Base-by-base conservation (phyloP, 2,797 vertebrate species). In the Helostoma temminkii region DNA sequence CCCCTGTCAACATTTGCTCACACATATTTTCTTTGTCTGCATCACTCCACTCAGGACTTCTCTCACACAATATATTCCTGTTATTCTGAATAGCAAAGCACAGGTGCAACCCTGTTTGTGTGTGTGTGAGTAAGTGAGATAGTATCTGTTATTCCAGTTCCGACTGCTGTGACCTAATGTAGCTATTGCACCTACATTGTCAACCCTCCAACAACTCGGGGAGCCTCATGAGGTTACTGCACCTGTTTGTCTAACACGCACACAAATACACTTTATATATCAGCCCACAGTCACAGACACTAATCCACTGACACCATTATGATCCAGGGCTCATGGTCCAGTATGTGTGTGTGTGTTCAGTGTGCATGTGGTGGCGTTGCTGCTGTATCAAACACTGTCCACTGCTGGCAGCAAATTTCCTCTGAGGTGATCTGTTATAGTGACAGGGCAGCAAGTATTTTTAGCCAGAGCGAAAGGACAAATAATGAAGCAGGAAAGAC, bases 371-470 rank as follows among this genome's bases (percentile, higher is more conserved):
- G 64, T 66, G 72, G 71, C 56, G 60, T 42, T 63, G 68, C 34
- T 75, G 54, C 73, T 70, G 78, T 83, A 80, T 86, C 73, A 89
- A 88, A 76, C 75, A 55, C 69, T 80, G 85, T 90, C 83, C 72
- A 78, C 75, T 66, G 84, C 81, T 87, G 83, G 89, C 83, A 75
- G 78, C 76, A 74, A 71, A 83, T 89, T 87, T 89, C 74, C 82
- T 89, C 76, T 24, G 66, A 81, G 87, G 88, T 86, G 81, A 93
- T 92, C 85, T 77, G 82, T 92, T 91, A 91, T 88, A 90, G 86
- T 91, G 91, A 90, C 92, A 91, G 89, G 75, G 71, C 81, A 76
- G 85, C 66, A 76, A 77, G 88, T 92, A 93, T 93, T 93, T 93
- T 89, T 93, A 93, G 90, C 89, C 66, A 14, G 61, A 80, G 85